Evolutionary conservation across 2,888 invertebrate genomes (phyloP).

Genomic region (Euplagia quadripunctaria): DNA sequence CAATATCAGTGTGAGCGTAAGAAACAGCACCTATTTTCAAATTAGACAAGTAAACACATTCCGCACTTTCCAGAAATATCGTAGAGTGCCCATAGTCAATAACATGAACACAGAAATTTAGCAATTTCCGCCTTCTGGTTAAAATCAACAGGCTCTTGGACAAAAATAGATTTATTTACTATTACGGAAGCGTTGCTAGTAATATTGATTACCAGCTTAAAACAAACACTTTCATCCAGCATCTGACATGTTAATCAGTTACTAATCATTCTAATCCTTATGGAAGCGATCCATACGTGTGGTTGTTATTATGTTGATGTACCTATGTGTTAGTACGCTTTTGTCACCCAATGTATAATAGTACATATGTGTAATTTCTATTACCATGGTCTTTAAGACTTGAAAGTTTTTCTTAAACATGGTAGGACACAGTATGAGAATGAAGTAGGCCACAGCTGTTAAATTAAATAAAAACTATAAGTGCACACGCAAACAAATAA

Average conservation of each 20-base stretch:
- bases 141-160: conserved; percentile 17
- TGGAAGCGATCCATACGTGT: not conserved
- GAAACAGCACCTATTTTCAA: conserved; percentile 34
- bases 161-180: conserved; percentile 28
- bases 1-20: conserved; percentile 24
- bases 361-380: not conserved
- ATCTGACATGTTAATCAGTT: not conserved
- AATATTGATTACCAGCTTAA: conserved; percentile 5
- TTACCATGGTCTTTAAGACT: not conserved
- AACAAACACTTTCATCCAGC: not conserved
- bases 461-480: too few species aligned
- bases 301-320: not conserved
- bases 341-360: not conserved
- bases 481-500: too few species aligned
- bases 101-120: conserved; percentile 19
- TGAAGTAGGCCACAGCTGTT: too few species aligned
- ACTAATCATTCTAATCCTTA: not conserved
- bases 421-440: not conserved
- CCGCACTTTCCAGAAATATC: conserved; percentile 40
- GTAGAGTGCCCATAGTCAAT: conserved; percentile 34
- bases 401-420: not conserved
- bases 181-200: conserved; percentile 9
- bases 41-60: conserved; percentile 46
- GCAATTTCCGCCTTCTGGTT: conserved; percentile 34
- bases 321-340: not conserved